A percentile compares a stretch with the other conserved stretches of the same genome.
Conservation (phyloP, 2,888 invertebrate genomes). For the Glyphotaelius pellucidus region DNA sequence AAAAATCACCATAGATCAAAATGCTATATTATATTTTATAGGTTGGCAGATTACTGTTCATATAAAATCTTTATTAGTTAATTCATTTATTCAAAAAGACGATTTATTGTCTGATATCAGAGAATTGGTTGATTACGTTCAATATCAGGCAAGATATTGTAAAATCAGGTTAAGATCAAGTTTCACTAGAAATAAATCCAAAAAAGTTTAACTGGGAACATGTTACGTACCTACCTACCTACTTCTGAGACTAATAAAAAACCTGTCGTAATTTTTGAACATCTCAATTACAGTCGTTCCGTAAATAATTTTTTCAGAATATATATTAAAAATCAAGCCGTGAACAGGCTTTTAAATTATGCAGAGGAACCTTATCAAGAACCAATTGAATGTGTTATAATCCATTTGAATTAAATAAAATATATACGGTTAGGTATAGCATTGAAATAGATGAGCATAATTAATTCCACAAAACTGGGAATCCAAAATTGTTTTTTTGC, state of each 20-base stretch:
- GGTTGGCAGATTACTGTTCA: too few relatives aligned
- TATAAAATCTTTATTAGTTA: too few relatives aligned
- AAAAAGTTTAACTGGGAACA: not conserved
- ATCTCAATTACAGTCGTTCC: slow-evolving; percentile 52
- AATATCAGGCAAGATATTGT: too few relatives aligned
- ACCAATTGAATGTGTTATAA: slow-evolving; percentile 5
- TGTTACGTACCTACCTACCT: not conserved
- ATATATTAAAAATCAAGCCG: not conserved
- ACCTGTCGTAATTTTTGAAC: slow-evolving; percentile 54
- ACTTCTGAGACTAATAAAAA: not conserved
- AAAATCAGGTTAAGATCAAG: not conserved
- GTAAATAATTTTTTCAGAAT: slow-evolving; percentile 10
- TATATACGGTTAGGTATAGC: not conserved
- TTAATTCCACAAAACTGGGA: slow-evolving; percentile 2
- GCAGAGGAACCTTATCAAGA: slow-evolving; percentile 18
- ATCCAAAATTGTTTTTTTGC: not conserved
- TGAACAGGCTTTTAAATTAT: slow-evolving; percentile 29
- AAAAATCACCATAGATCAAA: too few relatives aligned
- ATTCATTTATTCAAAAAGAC: too few relatives aligned
- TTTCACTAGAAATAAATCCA: not conserved
- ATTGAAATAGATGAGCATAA: slow-evolving; percentile 12
- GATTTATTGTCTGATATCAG: too few relatives aligned
- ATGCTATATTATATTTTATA: too few relatives aligned
- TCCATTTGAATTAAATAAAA: slow-evolving; percentile 9
- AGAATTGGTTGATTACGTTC: too few relatives aligned